Base-by-base conservation (phyloP, 2,113 vertebrate species). In the Corydoras sp. region DNA sequence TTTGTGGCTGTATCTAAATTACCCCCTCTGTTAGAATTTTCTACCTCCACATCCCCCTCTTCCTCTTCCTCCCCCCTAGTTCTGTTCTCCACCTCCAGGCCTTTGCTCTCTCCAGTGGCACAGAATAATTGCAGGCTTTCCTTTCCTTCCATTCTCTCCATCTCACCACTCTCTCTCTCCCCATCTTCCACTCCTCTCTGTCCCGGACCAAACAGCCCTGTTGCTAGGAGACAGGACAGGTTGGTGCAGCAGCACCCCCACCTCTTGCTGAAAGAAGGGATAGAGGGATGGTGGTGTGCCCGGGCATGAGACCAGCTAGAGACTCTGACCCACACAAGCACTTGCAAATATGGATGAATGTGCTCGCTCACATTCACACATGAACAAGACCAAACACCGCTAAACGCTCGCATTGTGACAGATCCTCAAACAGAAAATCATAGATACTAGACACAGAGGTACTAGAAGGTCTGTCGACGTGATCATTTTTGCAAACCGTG, bases 221-320 rank as follows among this genome's bases (percentile, higher is more conserved):
- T 84, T 83, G 81, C 88, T 88, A 89, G 85, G 88, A 87, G 81
- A 89, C 87, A 76, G 68, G 69, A 60, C 71, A 83, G 80, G 79
- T 84, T 74, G 81, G 84, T 84, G 85, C 81, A 83, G 79, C 76
- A 65, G 61, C 77, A 71, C 78, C 65, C 65, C 72, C 75, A 62
- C 29, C 15, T 56, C 69, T 55, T 32, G 76, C 58, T 75, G 63
- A 68, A 59, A 71, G 64, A 61, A 66, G 64, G 65, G 72, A 79
- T 69, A 65, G 77, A 77, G 67, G 71, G 71, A 81, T 72, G 76
- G 68, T 51, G 14, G 66, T 66, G 70, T 67, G 24, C 50, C 58
- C 29, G 73, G 72, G 67, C 70, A 64, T 11, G 69, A 65, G 74
- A 75, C 70, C 72, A 68, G 54, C 30, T 65, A 74, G 32, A 69